Evolutionary conservation across 2,888 invertebrate species (phyloP).

Genomic region (Lucinisca nassula): DNA sequence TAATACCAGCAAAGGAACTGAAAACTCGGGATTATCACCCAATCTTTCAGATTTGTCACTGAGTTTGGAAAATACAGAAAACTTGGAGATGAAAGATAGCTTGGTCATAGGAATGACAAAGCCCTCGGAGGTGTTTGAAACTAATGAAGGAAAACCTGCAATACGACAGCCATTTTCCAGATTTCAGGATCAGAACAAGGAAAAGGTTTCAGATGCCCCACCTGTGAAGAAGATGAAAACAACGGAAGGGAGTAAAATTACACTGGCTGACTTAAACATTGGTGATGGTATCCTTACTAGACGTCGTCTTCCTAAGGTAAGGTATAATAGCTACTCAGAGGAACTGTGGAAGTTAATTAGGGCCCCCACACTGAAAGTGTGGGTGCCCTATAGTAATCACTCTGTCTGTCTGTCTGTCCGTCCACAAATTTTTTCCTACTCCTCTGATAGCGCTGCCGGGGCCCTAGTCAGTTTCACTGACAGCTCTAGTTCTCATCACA

Average conservation of each 20-base stretch:
- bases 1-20: background rate
- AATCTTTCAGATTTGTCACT: background rate
- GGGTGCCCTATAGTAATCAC: too few species aligned
- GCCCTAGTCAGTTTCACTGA: too few species aligned
- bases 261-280: conserved; percentile 66
- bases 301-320: conserved; percentile 79
- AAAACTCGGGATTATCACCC: background rate
- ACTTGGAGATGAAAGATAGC: too few species aligned
- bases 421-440: too few species aligned
- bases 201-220: conserved; percentile 10
- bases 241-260: conserved; percentile 9
- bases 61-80: background rate
- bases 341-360: too few species aligned
- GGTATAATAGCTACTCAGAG: too few species aligned
- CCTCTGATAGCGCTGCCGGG: too few species aligned
- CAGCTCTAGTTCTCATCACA: too few species aligned
- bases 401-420: too few species aligned
- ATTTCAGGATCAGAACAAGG: background rate
- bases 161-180: background rate
- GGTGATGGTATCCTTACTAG: conserved; percentile 79
- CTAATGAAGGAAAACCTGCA: background rate
- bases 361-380: too few species aligned
- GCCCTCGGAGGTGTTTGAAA: too few species aligned
- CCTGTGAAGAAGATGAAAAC: conserved; percentile 58
- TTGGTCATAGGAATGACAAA: too few species aligned